A percentile compares a stretch with the other conserved stretches of the same genome.
Evolutionary conservation across 2,888 invertebrate species (phyloP).

Genomic region (Iselma pallidipennis): DNA sequence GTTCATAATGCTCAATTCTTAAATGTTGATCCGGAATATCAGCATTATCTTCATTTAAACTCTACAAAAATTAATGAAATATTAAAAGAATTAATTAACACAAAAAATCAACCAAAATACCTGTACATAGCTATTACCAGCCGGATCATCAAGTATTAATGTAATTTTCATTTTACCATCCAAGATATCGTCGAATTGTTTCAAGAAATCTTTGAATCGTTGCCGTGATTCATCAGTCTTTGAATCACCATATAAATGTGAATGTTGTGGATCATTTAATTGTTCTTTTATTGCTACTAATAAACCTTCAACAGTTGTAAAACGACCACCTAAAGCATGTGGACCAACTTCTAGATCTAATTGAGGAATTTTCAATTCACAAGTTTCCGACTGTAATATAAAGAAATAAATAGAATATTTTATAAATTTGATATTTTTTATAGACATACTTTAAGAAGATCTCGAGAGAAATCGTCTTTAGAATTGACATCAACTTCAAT

Average conservation of each 20-base stretch:
- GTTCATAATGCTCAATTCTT: constrained; percentile 76
- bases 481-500: constrained; percentile 74
- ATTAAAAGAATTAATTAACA: background rate
- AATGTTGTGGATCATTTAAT: constrained; percentile 61
- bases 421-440: background rate
- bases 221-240: constrained; percentile 60
- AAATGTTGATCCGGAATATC: constrained; percentile 71
- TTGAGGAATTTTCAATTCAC: constrained; percentile 80
- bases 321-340: constrained; percentile 85
- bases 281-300: constrained; percentile 78
- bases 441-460: constrained; percentile 82
- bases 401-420: background rate
- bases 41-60: constrained; percentile 67
- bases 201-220: constrained; percentile 67
- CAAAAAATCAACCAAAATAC: constrained; percentile 45
- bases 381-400: constrained; percentile 73
- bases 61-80: constrained; percentile 53
- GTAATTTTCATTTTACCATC: constrained; percentile 67
- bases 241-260: constrained; percentile 75
- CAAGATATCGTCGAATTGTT: constrained; percentile 69
- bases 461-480: constrained; percentile 84
- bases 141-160: constrained; percentile 90
- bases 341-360: constrained; percentile 86
- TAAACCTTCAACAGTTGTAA: constrained; percentile 94
- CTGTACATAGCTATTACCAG: constrained; percentile 96